Evolutionary conservation across 1,140 invertebrate genomes (phyloP).

Genomic region (Drosophila virilis): DNA sequence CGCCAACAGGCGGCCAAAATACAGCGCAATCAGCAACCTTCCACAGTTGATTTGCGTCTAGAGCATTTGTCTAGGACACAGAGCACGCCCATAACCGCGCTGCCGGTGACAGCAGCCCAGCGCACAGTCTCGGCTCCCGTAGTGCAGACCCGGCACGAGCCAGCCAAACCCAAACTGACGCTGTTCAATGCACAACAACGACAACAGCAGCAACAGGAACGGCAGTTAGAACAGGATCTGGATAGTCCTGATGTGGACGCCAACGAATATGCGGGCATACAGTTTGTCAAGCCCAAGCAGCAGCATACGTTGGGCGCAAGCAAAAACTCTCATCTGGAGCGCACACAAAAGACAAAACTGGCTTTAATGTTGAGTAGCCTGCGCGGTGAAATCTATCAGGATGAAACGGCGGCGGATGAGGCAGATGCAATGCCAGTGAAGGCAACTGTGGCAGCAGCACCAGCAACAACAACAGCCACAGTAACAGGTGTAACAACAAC

Average conservation of each 20-base stretch:
- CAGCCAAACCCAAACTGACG: slow-evolving; percentile 70
- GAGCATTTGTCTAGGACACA: slow-evolving; percentile 39
- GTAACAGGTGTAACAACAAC: slow-evolving; percentile 8
- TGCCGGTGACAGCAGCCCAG: slow-evolving; percentile 47
- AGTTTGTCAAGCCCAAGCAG: slow-evolving; percentile 80
- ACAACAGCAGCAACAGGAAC: not conserved
- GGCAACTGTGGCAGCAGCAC: slow-evolving; percentile 3
- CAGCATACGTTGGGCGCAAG: slow-evolving; percentile 28
- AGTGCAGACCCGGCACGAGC: not conserved
- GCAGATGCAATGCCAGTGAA: slow-evolving; percentile 20
- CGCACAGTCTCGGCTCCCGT: slow-evolving; percentile 51
- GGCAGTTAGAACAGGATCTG: slow-evolving; percentile 24
- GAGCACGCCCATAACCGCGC: slow-evolving; percentile 53
- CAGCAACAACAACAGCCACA: not conserved
- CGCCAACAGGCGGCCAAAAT: slow-evolving; percentile 61
- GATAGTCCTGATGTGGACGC: slow-evolving; percentile 65
- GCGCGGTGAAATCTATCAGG: slow-evolving; percentile 73
- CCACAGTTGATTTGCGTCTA: slow-evolving; percentile 19
- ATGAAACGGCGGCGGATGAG: slow-evolving; percentile 48
- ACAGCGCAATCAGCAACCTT: slow-evolving; percentile 48
- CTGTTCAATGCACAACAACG: slow-evolving; percentile 66
- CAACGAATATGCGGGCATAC: slow-evolving; percentile 70
- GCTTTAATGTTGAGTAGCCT: slow-evolving; percentile 78
- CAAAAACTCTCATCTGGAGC: slow-evolving; percentile 65
- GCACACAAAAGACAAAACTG: slow-evolving; percentile 78